Conservation (phyloP, 30 jellyfish, hydroid and myxozoan genomes). For the Aurelia sp. region DNA sequence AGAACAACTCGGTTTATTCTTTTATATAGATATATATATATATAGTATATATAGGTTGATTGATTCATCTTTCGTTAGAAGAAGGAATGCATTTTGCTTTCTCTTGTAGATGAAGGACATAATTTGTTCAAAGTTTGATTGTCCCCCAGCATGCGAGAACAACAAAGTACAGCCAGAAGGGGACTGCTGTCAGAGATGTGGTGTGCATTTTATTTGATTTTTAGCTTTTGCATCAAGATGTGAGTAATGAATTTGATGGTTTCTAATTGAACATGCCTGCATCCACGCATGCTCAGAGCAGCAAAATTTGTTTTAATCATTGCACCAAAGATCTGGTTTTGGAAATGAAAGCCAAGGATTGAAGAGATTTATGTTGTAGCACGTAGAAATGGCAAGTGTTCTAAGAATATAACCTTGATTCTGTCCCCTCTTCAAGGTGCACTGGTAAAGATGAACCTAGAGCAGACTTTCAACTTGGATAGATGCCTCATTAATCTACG, state of each 20-base stretch:
- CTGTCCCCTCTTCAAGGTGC: slow-evolving; percentile 12
- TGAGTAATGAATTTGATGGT: too few species aligned
- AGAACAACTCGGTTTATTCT: too few species aligned
- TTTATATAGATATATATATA: too few species aligned
- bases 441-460: slow-evolving; percentile 27
- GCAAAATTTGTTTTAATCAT: too few species aligned
- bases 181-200: slow-evolving; percentile 74
- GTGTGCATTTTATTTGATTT: background rate
- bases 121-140: slow-evolving; percentile 33
- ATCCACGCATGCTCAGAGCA: too few species aligned
- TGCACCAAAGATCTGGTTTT: too few species aligned
- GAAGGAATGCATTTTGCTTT: too few species aligned
- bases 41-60: too few species aligned
- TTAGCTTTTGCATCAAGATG: too few species aligned
- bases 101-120: slow-evolving; percentile 35
- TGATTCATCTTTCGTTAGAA: too few species aligned
- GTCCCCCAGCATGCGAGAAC: slow-evolving; percentile 63
- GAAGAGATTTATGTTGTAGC: background rate
- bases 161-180: slow-evolving; percentile 66
- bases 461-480: slow-evolving; percentile 13
- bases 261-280: too few species aligned
- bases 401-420: background rate
- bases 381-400: background rate
- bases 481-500: slow-evolving; percentile 11
- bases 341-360: too few species aligned